Percentiles rank a stretch among this genome's conserved stretches.
Evolutionary conservation across 2,888 invertebrate genomes (phyloP).

Genomic region (Eudasyphora cyanicolor): DNA sequence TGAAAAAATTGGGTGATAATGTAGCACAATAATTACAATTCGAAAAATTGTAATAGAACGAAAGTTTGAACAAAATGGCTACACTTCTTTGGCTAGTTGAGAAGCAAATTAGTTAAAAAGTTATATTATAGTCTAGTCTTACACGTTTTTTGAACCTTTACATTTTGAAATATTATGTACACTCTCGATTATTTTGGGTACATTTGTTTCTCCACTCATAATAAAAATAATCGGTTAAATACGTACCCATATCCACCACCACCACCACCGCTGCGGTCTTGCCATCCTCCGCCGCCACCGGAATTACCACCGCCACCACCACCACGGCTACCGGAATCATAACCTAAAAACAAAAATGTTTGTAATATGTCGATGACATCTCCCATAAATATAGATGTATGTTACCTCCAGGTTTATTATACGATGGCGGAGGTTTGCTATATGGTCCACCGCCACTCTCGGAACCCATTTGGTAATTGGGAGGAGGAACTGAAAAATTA

Average conservation of each 20-base stretch:
- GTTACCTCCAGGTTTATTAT: constrained; percentile 75
- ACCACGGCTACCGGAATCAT: constrained; percentile 74
- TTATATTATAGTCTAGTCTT: background rate
- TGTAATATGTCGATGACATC: background rate
- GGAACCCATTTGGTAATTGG: constrained; percentile 77
- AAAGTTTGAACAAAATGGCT: constrained; percentile 59
- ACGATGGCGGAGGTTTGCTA: constrained; percentile 78
- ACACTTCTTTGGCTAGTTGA: constrained; percentile 64
- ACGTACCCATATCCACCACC: constrained; percentile 78
- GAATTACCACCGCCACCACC: constrained; percentile 70
- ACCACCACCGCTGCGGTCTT: constrained; percentile 74
- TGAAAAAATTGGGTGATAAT: no score
- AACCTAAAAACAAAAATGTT: constrained; percentile 69
- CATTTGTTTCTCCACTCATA: constrained; percentile 65
- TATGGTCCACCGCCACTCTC: constrained; percentile 75
- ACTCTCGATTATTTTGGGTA: constrained; percentile 35
- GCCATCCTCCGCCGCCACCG: constrained; percentile 71
- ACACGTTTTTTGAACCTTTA: background rate
- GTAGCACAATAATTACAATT: background rate
- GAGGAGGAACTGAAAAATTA: constrained; percentile 79
- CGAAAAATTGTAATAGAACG: constrained; percentile 52
- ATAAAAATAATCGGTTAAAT: constrained; percentile 38
- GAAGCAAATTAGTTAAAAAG: constrained; percentile 66
- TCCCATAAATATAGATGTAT: background rate
- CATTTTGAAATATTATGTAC: no score